Percentiles rank a stretch among this genome's conserved stretches.
phyloP scores from a whole-genome alignment of 2,888 invertebrate species.

The Cantharis lateralis region DNA sequence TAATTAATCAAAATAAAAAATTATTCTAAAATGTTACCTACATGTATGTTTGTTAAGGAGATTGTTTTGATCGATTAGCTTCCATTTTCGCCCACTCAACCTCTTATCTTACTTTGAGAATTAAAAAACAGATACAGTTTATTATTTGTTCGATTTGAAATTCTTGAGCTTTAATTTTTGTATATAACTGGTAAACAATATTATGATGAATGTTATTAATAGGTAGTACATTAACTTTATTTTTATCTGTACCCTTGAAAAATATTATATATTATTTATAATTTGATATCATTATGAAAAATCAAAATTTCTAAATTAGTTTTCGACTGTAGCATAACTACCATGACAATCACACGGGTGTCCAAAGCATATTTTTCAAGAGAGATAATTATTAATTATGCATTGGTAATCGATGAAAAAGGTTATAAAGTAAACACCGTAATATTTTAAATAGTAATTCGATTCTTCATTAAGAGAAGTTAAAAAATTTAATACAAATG shows the following conservation, averaged over 20 bases:
- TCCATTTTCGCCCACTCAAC: slow-evolving; percentile 16
- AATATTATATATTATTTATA: background rate
- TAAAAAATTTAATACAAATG: too few species aligned
- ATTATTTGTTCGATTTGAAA: background rate
- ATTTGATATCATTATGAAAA: too few species aligned
- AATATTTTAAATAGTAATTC: too few species aligned
- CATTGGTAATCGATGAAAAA: too few species aligned
- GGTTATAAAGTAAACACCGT: too few species aligned
- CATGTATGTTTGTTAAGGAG: slow-evolving; percentile 16
- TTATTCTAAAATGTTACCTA: slow-evolving; percentile 6
- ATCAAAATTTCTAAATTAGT: background rate
- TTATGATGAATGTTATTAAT: background rate
- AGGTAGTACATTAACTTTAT: background rate
- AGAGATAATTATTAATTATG: too few species aligned
- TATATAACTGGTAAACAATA: background rate
- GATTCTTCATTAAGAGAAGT: too few species aligned
- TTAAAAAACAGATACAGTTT: background rate
- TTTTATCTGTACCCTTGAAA: background rate
- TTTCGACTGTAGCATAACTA: too few species aligned
- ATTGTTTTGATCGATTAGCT: slow-evolving; percentile 13
- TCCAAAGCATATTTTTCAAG: too few species aligned
- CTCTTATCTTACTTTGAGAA: background rate
- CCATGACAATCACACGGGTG: too few species aligned
- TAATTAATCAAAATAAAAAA: slow-evolving; percentile 13
- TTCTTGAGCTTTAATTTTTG: background rate